Percentiles rank a stretch among this genome's conserved stretches.
phyloP scores from a whole-genome alignment of 2,888 invertebrate species.

The Alentia gelatinosa region DNA sequence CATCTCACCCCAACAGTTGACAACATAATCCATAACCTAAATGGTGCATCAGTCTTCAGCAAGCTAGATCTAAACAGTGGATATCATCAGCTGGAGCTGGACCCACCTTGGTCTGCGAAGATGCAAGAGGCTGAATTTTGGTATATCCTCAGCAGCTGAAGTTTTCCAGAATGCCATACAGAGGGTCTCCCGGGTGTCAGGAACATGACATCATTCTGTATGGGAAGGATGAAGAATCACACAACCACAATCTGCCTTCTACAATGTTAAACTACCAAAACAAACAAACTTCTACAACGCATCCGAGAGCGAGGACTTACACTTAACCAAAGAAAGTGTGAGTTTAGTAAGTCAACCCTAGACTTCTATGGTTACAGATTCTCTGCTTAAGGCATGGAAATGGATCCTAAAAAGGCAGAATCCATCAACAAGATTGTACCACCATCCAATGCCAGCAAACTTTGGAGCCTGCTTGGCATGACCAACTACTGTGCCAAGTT shows the following conservation, averaged over 20 bases:
- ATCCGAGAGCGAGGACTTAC: slow-evolving; percentile 64
- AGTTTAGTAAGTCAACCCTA: slow-evolving; percentile 56
- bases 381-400: background rate
- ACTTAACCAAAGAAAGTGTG: slow-evolving; percentile 73
- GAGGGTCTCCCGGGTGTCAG: slow-evolving; percentile 73
- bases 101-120: slow-evolving; percentile 66
- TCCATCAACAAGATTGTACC: no score
- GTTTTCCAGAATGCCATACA: slow-evolving; percentile 80
- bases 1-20: slow-evolving; percentile 66
- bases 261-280: no score
- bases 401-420: background rate
- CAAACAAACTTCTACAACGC: slow-evolving; percentile 65
- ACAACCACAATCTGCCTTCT: slow-evolving; percentile 72
- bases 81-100: slow-evolving; percentile 68
- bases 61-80: slow-evolving; percentile 66
- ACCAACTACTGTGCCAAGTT: no score
- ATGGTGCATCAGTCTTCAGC: slow-evolving; percentile 65
- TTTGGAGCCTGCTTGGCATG: no score
- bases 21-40: slow-evolving; percentile 66
- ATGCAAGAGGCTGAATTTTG: slow-evolving; percentile 67
- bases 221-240: slow-evolving; percentile 70
- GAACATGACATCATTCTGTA: slow-evolving; percentile 77
- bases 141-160: slow-evolving; percentile 79
- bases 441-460: no score
- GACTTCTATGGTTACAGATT: background rate